Conservation (phyloP, 2,113 vertebrate genomes). For the Peucedramus taeniatus region DNA sequence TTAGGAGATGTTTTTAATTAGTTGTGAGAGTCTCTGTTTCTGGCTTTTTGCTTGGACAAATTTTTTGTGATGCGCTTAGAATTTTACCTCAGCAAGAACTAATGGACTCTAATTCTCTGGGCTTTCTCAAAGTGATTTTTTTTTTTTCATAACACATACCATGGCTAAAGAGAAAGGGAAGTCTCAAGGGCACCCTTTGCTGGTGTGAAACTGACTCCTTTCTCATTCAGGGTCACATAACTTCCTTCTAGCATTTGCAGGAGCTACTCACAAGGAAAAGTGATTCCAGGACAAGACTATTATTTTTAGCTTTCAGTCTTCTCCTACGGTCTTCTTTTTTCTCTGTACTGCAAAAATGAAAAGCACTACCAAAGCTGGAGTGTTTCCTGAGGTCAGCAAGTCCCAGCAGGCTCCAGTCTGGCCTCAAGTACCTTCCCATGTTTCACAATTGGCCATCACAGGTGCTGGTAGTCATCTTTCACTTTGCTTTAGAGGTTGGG, state of each 20-base stretch:
- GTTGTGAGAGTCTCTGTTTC: neutral
- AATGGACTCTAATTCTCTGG: neutral
- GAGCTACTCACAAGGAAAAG: slow-evolving; percentile 11
- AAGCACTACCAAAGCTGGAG: neutral
- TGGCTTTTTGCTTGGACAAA: neutral
- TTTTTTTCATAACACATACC: neutral
- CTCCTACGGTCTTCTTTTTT: neutral
- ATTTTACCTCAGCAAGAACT: neutral
- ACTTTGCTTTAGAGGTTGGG: neutral
- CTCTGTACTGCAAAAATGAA: neutral
- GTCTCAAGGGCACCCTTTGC: neutral
- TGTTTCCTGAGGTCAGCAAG: neutral
- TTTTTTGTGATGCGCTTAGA: neutral
- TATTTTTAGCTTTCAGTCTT: neutral
- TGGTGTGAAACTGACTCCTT: neutral
- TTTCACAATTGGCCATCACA: neutral
- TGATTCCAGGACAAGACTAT: neutral
- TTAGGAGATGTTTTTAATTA: neutral
- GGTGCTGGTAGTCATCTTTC: neutral
- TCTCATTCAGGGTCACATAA: neutral
- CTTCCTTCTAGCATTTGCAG: neutral
- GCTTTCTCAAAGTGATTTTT: neutral
- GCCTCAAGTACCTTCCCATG: neutral
- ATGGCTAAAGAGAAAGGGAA: neutral
- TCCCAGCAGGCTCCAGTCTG: neutral